Percentiles rank a stretch among this genome's conserved stretches.
phyloP scores from a whole-genome alignment of 2,888 invertebrate genomes.

The Pharmacophagus antenor region DNA sequence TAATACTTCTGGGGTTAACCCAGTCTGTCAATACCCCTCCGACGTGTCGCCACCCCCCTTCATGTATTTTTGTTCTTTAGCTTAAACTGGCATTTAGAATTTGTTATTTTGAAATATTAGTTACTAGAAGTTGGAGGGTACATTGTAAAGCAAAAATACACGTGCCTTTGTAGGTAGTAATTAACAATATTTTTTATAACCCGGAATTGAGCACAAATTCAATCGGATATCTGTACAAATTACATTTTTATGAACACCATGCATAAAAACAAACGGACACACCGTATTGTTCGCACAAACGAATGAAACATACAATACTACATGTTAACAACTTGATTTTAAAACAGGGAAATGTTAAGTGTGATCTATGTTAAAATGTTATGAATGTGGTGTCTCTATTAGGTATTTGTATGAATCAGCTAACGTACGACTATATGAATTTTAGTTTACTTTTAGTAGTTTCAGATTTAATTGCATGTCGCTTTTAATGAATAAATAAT shows the following conservation, averaged over 20 bases:
- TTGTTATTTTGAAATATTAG: too few relatives aligned
- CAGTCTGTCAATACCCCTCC: too few relatives aligned
- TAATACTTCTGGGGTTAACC: too few relatives aligned
- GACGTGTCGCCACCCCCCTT: too few relatives aligned
- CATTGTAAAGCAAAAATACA: too few relatives aligned
- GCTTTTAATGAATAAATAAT: neutral
- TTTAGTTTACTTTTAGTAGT: neutral
- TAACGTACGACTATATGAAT: neutral
- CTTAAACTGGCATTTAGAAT: too few relatives aligned
- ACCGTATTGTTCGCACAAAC: conserved; percentile 6
- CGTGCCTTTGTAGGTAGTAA: too few relatives aligned
- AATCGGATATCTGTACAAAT: too few relatives aligned
- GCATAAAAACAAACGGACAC: neutral
- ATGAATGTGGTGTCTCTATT: neutral
- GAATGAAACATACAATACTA: conserved; percentile 1
- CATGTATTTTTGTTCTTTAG: too few relatives aligned
- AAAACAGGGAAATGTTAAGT: neutral
- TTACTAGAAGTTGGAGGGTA: too few relatives aligned
- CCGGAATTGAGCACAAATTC: too few relatives aligned
- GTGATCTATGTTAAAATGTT: neutral
- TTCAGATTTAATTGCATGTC: neutral
- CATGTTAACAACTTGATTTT: neutral
- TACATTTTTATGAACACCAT: neutral
- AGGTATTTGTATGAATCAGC: neutral
- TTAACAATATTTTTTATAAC: too few relatives aligned